phyloP scores from a whole-genome alignment of 1,140 invertebrate genomes.

The Caenorhabditis tropicalis region DNA sequence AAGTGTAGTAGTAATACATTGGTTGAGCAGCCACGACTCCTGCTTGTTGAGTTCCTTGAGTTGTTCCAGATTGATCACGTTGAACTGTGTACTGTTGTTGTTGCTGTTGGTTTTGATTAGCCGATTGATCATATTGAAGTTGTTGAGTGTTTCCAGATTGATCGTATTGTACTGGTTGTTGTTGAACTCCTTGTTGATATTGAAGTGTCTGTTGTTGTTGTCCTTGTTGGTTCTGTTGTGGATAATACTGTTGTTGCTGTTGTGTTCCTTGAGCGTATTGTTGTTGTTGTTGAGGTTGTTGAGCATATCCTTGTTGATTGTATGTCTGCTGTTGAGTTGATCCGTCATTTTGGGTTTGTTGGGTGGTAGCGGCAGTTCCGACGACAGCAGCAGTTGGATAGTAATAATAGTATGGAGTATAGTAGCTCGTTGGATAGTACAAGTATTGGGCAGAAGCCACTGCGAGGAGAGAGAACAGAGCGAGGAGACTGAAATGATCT shows the following conservation, averaged over 20 bases:
- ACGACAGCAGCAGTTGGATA: conserved; percentile 34
- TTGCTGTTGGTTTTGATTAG: neutral
- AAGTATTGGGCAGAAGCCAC: conserved; percentile 43
- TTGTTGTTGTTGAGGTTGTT: conserved; percentile 40
- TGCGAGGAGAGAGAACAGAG: neutral
- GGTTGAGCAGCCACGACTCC: neutral
- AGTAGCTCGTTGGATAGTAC: conserved; percentile 35
- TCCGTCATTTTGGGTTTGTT: conserved; percentile 14
- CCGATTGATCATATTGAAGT: neutral
- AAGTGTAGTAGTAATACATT: conserved; percentile 36
- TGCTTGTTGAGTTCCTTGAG: neutral
- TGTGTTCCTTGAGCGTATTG: conserved; percentile 25
- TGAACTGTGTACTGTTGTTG: neutral
- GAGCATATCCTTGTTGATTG: neutral
- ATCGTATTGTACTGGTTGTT: conserved; percentile 16
- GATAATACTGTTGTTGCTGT: neutral
- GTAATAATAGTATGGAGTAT: conserved; percentile 46
- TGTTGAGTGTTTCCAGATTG: conserved; percentile 28
- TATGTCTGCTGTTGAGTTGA: neutral
- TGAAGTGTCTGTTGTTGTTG: conserved; percentile 35
- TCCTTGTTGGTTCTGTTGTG: neutral
- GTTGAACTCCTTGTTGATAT: conserved; percentile 19
- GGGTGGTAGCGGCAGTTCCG: neutral
- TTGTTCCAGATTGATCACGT: neutral
- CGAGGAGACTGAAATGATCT: conserved; percentile 13